phyloP scores from a whole-genome alignment of 2,797 vertebrate species.

The Leptoclinus maculatus region DNA sequence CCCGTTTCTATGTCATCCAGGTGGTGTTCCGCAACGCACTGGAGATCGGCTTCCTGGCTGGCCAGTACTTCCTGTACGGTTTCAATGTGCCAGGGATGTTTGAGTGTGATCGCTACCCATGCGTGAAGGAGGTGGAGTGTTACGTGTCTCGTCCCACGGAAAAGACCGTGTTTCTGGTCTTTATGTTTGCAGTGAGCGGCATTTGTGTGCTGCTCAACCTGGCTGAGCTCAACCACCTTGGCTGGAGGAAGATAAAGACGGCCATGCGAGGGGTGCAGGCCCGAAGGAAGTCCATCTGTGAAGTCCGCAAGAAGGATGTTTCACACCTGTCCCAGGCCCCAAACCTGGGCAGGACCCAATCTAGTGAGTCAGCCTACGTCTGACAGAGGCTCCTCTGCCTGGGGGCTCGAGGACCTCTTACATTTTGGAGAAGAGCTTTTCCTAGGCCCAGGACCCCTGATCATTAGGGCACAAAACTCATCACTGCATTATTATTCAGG shows the following conservation, averaged over 20 bases:
- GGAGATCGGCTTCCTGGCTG: conserved; percentile 91
- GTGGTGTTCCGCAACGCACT: conserved; percentile 91
- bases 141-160: conserved; percentile 93
- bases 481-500: conserved; percentile 71
- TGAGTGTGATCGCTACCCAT: conserved; percentile 91
- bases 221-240: conserved; percentile 93
- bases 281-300: conserved; percentile 88
- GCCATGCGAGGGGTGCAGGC: conserved; percentile 88
- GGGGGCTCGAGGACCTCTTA: conserved; percentile 69
- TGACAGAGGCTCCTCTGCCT: conserved; percentile 84
- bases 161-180: conserved; percentile 92
- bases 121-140: conserved; percentile 93
- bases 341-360: conserved; percentile 90
- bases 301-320: conserved; percentile 88
- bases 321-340: conserved; percentile 85
- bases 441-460: conserved; percentile 63
- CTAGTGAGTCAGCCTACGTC: conserved; percentile 92
- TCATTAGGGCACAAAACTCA: conserved; percentile 67
- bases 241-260: conserved; percentile 91
- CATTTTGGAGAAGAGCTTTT: conserved; percentile 71
- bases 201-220: conserved; percentile 93
- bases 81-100: conserved; percentile 91
- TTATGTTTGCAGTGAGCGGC: conserved; percentile 95
- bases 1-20: conserved; percentile 92
- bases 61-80: conserved; percentile 93